These are phyloP conservation scores for Diarsia brunnea DNA, from an alignment of 2,888 invertebrate genomes.

Conservation along the genomic window DNA sequence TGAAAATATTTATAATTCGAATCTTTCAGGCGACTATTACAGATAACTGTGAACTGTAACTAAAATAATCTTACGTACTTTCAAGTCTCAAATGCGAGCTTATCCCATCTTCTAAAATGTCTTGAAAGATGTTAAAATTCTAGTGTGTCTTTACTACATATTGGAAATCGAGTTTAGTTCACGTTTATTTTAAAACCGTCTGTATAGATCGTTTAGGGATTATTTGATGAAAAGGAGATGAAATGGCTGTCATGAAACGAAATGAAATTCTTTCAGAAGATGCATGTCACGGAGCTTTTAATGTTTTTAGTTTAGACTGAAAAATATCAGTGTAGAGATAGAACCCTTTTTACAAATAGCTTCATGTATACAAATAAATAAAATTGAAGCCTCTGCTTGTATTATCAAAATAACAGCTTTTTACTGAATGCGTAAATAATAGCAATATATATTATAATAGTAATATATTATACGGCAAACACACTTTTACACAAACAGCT, in stretches of 20 bases:
- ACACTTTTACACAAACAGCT: too few relatives aligned
- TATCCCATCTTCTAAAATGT: conserved; percentile 21
- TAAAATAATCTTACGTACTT: background rate
- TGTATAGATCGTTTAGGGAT: background rate
- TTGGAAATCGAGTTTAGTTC: conserved; percentile 17
- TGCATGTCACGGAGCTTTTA: background rate
- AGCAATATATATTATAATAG: too few relatives aligned
- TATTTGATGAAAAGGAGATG: background rate
- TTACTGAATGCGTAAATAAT: too few relatives aligned
- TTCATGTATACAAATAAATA: too few relatives aligned
- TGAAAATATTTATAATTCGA: background rate
- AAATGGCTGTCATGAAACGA: background rate
- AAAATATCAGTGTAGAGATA: background rate
- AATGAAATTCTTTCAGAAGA: background rate
- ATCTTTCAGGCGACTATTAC: background rate
- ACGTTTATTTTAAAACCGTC: conserved; percentile 23
- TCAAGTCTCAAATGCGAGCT: background rate
- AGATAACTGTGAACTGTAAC: conserved; percentile 6
- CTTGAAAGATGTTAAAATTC: conserved; percentile 3
- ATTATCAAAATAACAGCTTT: too few relatives aligned
- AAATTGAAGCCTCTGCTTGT: too few relatives aligned
- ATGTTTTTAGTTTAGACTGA: background rate
- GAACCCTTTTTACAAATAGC: too few relatives aligned
- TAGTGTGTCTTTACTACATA: conserved; percentile 34
- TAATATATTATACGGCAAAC: too few relatives aligned